phyloP scores from a whole-genome alignment of 64 coral and sea anemone genomes.

The Cladopsammia gracilis region DNA sequence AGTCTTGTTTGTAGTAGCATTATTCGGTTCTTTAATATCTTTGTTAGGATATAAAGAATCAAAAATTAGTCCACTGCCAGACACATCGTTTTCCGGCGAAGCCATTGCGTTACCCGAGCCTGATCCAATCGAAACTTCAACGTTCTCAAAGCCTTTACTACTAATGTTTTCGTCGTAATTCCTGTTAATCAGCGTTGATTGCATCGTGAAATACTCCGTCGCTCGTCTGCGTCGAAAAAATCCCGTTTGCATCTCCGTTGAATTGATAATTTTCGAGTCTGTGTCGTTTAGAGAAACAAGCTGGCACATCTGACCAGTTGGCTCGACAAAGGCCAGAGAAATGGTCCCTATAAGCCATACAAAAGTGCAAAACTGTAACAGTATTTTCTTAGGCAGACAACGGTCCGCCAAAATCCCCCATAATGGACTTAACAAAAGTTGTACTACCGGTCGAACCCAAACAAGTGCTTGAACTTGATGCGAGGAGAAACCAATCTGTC shows the following conservation, averaged over 20 bases:
- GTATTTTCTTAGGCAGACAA: slow-evolving; percentile 79
- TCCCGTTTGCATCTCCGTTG: slow-evolving; percentile 84
- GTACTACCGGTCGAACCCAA: slow-evolving; percentile 70
- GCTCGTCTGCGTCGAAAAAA: slow-evolving; percentile 78
- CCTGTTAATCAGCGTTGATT: slow-evolving; percentile 30
- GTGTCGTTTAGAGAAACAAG: slow-evolving; percentile 78
- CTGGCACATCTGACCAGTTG: slow-evolving; percentile 87
- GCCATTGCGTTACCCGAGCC: neutral
- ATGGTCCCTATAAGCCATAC: slow-evolving; percentile 90
- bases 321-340: slow-evolving; percentile 88
- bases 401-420: slow-evolving; percentile 86
- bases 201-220: neutral
- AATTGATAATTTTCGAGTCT: slow-evolving; percentile 68
- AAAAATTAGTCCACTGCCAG: neutral
- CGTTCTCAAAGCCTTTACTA: neutral
- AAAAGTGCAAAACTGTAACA: slow-evolving; percentile 85
- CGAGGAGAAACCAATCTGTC: slow-evolving; percentile 84
- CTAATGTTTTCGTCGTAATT: neutral
- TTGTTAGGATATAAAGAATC: neutral
- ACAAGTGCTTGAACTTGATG: slow-evolving; percentile 62
- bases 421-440: slow-evolving; percentile 74
- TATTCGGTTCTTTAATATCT: neutral
- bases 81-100: neutral
- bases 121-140: neutral
- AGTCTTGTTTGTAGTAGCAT: slow-evolving; percentile 2